Conservation (phyloP, 37 sponge, comb jelly and placozoan species). For the Beroe forskalii region DNA sequence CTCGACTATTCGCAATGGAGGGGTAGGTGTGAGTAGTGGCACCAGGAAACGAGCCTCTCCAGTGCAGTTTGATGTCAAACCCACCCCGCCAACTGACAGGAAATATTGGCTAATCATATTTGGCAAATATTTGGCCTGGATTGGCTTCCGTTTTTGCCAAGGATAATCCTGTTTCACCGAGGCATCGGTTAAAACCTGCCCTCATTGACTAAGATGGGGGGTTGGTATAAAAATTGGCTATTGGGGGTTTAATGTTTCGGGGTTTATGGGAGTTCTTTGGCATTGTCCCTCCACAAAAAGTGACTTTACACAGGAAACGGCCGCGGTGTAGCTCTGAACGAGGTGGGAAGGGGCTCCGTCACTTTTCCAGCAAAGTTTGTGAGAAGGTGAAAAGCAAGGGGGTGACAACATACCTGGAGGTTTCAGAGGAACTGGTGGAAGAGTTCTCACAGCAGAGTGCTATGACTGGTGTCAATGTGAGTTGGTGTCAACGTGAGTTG, state of each 20-base stretch:
- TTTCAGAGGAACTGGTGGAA: slow-evolving; percentile 94
- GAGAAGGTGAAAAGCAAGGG: slow-evolving; percentile 95
- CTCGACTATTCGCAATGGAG: background rate
- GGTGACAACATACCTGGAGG: slow-evolving; percentile 85
- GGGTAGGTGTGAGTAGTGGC: background rate
- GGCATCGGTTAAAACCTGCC: no score
- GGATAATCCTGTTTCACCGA: no score
- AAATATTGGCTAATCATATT: no score
- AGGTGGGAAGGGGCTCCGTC: slow-evolving; percentile 83
- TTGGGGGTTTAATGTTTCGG: no score
- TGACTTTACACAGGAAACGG: background rate
- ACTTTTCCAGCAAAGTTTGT: slow-evolving; percentile 88
- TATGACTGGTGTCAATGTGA: background rate
- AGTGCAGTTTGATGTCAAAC: slow-evolving; percentile 24
- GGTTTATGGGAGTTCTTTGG: no score
- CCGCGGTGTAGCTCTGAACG: slow-evolving; percentile 65
- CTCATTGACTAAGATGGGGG: no score
- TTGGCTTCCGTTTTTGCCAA: no score
- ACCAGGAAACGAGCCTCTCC: background rate
- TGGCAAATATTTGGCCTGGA: no score
- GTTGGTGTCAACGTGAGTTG: no score
- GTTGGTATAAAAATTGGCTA: no score
- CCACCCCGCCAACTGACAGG: background rate
- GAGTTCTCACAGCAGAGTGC: slow-evolving; percentile 80
- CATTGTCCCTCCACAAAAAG: no score